Conservation (phyloP, 2,113 vertebrate species). For the Hypocryptadius cinnamomeus region DNA sequence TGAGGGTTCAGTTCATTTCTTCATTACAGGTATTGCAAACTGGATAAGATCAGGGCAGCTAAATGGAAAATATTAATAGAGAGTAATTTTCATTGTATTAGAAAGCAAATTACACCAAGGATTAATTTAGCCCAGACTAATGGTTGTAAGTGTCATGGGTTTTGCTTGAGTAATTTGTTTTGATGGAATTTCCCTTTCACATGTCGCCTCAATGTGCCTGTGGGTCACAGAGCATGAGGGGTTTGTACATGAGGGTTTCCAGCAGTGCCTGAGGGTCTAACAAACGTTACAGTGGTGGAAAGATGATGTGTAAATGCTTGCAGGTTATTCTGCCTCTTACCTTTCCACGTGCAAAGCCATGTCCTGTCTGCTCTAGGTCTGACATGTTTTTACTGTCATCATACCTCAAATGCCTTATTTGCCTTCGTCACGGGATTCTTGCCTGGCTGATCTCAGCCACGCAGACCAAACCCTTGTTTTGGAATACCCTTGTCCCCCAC, state of each 20-base stretch:
- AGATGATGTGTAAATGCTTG: neutral
- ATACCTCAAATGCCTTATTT: neutral
- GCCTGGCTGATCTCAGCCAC: neutral
- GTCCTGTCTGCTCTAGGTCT: fast-evolving
- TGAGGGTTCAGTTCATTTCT: neutral
- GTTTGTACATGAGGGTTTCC: neutral
- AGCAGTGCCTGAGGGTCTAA: neutral
- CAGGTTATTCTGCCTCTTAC: neutral
- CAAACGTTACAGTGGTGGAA: neutral
- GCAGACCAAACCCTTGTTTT: neutral
- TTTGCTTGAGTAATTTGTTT: neutral
- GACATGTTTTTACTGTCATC: neutral
- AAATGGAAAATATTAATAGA: neutral
- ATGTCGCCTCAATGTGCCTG: neutral
- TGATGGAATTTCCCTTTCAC: neutral
- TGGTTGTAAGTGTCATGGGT: neutral
- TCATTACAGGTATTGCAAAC: fast-evolving
- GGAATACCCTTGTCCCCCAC: neutral
- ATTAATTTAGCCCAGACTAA: neutral
- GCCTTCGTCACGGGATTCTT: neutral
- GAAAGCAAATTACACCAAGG: neutral
- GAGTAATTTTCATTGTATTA: neutral
- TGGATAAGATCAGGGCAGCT: neutral
- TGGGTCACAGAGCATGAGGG: neutral
- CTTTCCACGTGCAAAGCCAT: neutral